These are phyloP conservation scores for Corythoichthys haematopterus DNA, from an alignment of 2,113 vertebrate genomes.

Conservation along the genomic window DNA sequence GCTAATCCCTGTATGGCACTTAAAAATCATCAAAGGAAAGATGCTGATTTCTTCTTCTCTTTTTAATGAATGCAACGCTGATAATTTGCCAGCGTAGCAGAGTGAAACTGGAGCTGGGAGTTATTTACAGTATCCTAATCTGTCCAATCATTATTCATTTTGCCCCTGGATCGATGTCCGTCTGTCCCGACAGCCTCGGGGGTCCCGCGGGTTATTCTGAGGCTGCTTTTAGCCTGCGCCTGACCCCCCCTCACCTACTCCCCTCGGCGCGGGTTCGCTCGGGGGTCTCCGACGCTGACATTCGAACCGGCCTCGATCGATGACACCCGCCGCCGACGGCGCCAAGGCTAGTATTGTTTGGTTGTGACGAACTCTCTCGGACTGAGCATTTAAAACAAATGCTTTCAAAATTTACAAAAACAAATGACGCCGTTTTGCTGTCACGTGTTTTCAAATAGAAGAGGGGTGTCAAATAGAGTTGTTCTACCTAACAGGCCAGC, in stretches of 20 bases:
- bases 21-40: conserved; percentile 45
- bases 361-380: too few relatives aligned
- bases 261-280: conserved; percentile 30
- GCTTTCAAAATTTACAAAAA: too few relatives aligned
- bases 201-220: conserved; percentile 45
- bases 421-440: too few relatives aligned
- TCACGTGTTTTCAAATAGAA: too few relatives aligned
- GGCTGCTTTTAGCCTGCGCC: conserved; percentile 45
- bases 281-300: conserved; percentile 64
- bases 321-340: conserved; percentile 55
- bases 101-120: neutral
- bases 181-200: conserved; percentile 20
- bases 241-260: conserved; percentile 22
- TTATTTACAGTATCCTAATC: conserved; percentile 7
- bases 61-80: conserved; percentile 50
- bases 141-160: conserved; percentile 11
- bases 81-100: neutral
- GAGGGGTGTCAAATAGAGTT: too few relatives aligned
- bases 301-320: conserved; percentile 71
- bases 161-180: conserved; percentile 21
- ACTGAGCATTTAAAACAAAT: too few relatives aligned
- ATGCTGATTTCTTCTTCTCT: neutral
- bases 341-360: too few relatives aligned
- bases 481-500: too few relatives aligned
- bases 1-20: conserved; percentile 45